phyloP scores from a whole-genome alignment of 2,888 invertebrate species.

The Caenorhabditis drosophilae region DNA sequence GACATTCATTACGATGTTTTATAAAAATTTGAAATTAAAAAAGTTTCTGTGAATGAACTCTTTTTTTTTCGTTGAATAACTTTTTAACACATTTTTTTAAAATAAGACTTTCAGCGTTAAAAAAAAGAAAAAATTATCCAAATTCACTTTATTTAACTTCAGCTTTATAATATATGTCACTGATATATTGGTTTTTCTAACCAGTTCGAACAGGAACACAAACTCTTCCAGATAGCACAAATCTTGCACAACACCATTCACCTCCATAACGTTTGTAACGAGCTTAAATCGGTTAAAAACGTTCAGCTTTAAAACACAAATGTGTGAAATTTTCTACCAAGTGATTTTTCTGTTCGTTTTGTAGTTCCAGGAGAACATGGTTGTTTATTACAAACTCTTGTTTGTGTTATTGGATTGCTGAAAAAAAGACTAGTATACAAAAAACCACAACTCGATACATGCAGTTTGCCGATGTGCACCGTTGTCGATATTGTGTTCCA shows the following conservation, averaged over 20 bases:
- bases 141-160: no score
- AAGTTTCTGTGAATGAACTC: no score
- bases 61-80: no score
- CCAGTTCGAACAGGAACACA: constrained; percentile 36
- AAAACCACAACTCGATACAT: constrained; percentile 8
- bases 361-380: constrained; percentile 44
- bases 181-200: no score
- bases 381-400: constrained; percentile 32
- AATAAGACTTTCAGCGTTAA: no score
- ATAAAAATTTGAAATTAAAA: no score
- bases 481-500: constrained; percentile 46
- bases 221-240: constrained; percentile 21
- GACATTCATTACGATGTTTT: no score
- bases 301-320: neutral
- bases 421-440: neutral
- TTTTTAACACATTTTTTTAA: no score
- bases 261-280: constrained; percentile 17
- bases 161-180: no score
- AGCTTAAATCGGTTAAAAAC: constrained; percentile 5
- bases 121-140: no score
- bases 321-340: constrained; percentile 1
- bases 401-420: constrained; percentile 23
- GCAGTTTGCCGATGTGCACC: constrained; percentile 31
- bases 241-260: constrained; percentile 41
- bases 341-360: constrained; percentile 26